phyloP scores from a whole-genome alignment of 2,113 vertebrate species.

The Phalacrocorax aristotelis region DNA sequence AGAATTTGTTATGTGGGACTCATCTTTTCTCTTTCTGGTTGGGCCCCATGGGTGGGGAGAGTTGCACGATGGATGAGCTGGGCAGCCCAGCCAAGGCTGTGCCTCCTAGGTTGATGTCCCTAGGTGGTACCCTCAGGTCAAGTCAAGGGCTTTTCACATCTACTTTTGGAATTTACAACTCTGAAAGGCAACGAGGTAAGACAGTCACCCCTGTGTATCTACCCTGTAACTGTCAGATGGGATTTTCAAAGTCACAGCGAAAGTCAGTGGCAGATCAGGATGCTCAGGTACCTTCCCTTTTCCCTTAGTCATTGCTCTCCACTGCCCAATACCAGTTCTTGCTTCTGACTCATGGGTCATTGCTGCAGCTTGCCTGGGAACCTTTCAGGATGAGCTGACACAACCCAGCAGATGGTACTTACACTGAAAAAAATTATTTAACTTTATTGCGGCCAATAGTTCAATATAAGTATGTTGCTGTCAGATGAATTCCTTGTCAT shows the following conservation, averaged over 20 bases:
- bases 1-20: neutral
- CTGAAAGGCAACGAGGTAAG: neutral
- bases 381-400: neutral
- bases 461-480: neutral
- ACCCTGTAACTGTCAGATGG: neutral
- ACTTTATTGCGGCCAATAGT: neutral
- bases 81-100: accelerated
- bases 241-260: neutral
- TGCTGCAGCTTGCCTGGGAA: neutral
- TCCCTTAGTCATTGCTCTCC: neutral
- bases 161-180: neutral
- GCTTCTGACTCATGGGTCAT: neutral
- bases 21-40: neutral
- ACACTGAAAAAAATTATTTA: neutral
- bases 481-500: neutral
- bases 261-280: neutral
- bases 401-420: neutral
- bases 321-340: neutral
- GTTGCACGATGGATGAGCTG: accelerated
- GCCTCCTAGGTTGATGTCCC: accelerated
- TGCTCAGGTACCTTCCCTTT: neutral
- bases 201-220: neutral
- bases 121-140: neutral
- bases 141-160: neutral
- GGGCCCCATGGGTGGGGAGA: accelerated